Percentiles rank a stretch among this genome's conserved stretches.
phyloP scores from a whole-genome alignment of 64 coral and sea anemone species.

The Orbicella faveolata region DNA sequence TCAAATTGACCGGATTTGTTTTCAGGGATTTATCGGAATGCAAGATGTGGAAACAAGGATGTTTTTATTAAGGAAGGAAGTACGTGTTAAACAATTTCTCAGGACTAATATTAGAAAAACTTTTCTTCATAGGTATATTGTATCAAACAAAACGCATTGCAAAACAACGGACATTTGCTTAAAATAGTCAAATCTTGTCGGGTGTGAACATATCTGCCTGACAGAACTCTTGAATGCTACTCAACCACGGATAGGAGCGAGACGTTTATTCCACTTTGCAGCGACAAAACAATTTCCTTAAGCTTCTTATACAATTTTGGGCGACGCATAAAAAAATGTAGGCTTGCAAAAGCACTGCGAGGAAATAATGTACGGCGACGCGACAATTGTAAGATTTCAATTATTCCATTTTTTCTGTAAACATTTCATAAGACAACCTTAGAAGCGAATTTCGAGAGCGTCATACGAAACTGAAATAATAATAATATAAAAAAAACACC shows the following conservation, averaged over 20 bases:
- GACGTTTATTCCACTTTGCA: slow-evolving; percentile 15
- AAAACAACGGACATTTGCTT: background rate
- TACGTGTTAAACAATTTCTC: slow-evolving; percentile 35
- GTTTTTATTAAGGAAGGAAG: background rate
- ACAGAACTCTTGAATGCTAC: background rate
- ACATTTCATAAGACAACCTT: slow-evolving; percentile 32
- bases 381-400: background rate
- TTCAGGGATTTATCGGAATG: slow-evolving; percentile 34
- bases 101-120: slow-evolving; percentile 32
- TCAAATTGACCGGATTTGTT: slow-evolving; percentile 11
- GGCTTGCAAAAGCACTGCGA: background rate
- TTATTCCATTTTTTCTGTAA: slow-evolving; percentile 41
- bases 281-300: slow-evolving; percentile 19
- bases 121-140: background rate
- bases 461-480: background rate
- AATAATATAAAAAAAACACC: background rate
- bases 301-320: slow-evolving; percentile 32
- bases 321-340: background rate
- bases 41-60: slow-evolving; percentile 2
- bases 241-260: background rate
- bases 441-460: slow-evolving; percentile 19
- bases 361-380: background rate
- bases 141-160: background rate
- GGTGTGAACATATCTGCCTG: background rate
- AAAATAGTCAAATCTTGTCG: background rate